Conservation (phyloP, 2,797 vertebrate genomes). For the Dipus sagitta region DNA sequence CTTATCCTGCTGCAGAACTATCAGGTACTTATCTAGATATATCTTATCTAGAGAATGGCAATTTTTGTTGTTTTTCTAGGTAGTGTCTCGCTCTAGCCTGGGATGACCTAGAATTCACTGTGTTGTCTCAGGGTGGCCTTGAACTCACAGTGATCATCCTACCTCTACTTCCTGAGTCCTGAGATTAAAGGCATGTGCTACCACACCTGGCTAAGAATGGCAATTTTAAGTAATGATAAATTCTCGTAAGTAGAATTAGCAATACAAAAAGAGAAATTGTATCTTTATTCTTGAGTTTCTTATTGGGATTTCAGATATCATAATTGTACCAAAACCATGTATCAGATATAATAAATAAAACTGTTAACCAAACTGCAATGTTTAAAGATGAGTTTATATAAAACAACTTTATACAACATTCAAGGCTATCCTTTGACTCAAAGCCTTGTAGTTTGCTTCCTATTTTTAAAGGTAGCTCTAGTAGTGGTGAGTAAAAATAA, state of each 20-base stretch:
- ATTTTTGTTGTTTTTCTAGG: too few relatives aligned
- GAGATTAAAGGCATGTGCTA: too few relatives aligned
- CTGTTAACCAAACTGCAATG: not conserved
- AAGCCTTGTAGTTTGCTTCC: constrained; percentile 23
- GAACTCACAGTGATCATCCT: too few relatives aligned
- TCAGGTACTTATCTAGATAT: constrained; percentile 88
- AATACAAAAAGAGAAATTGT: not conserved
- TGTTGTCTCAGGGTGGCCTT: too few relatives aligned
- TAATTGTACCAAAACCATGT: constrained; percentile 3
- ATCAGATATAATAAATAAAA: constrained; percentile 22
- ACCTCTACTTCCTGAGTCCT: too few relatives aligned
- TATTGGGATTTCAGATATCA: not conserved
- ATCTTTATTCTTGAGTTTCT: constrained; percentile 32
- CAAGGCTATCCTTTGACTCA: not conserved
- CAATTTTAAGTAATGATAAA: constrained; percentile 34
- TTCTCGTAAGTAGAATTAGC: constrained; percentile 21
- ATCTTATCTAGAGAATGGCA: not conserved
- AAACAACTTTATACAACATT: constrained; percentile 6
- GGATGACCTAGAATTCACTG: too few relatives aligned
- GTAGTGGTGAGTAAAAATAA: constrained; percentile 34
- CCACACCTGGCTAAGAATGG: too few relatives aligned
- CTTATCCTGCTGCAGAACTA: constrained; percentile 97
- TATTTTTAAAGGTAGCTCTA: constrained; percentile 62
- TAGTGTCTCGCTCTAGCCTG: too few relatives aligned
- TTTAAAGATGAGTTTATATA: constrained; percentile 50